These are phyloP conservation scores for Chondrosia reniformis DNA, from an alignment of 37 sponge, comb jelly and placozoan species.

Conservation along the genomic window DNA sequence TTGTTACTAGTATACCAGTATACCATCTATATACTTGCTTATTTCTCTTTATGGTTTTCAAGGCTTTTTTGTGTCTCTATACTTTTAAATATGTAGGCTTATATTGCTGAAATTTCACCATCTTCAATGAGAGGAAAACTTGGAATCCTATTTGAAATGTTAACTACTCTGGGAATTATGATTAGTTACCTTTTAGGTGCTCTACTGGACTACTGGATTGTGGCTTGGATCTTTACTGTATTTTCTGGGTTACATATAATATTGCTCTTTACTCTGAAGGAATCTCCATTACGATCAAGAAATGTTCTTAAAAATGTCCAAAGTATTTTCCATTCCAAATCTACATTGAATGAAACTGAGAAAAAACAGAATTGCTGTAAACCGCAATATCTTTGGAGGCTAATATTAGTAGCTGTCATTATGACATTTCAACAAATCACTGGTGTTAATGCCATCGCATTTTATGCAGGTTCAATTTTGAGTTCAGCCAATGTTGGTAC, in stretches of 20 bases:
- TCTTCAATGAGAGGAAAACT: background rate
- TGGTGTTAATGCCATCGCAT: constrained; percentile 5
- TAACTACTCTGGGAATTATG: background rate
- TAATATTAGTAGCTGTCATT: background rate
- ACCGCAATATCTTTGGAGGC: background rate
- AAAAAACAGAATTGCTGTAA: background rate
- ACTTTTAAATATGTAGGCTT: too few species aligned
- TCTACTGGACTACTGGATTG: background rate
- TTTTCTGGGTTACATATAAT: background rate
- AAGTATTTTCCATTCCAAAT: background rate
- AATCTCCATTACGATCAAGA: background rate
- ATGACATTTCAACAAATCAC: background rate
- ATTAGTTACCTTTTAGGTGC: constrained; percentile 3
- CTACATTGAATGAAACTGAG: background rate
- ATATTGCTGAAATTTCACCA: constrained; percentile 11
- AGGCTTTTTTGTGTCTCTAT: background rate
- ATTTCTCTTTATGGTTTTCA: too few species aligned
- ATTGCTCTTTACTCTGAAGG: background rate
- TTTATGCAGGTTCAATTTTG: background rate
- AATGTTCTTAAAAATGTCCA: background rate
- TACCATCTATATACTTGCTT: too few species aligned
- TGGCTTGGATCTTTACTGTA: background rate
- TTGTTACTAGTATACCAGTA: too few species aligned
- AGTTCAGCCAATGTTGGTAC: background rate
- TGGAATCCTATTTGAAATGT: background rate